Conservation (phyloP, 2,113 vertebrate species). For the Dunckerocampus dactyliophorus region DNA sequence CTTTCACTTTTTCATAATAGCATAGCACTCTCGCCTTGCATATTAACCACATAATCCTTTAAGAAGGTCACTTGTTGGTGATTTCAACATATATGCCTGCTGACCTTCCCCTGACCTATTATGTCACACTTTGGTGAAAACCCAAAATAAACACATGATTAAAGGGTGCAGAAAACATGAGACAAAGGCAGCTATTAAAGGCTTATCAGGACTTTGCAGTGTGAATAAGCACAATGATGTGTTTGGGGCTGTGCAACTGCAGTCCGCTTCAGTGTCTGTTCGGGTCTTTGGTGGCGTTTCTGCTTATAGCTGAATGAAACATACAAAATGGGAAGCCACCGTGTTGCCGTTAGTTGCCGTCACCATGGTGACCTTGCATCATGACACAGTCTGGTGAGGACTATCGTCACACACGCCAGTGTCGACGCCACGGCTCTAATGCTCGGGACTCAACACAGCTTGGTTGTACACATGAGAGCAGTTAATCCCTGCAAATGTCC, state of each 20-base stretch:
- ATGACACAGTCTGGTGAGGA: slow-evolving; percentile 11
- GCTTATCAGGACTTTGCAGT: slow-evolving; percentile 64
- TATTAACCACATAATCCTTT: neutral
- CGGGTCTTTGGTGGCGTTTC: slow-evolving; percentile 13
- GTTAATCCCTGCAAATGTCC: slow-evolving; percentile 53
- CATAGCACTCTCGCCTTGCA: neutral
- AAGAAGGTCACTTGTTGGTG: slow-evolving; percentile 7
- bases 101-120: slow-evolving; percentile 16
- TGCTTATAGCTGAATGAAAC: slow-evolving; percentile 23
- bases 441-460: slow-evolving; percentile 6
- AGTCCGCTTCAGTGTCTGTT: slow-evolving; percentile 22
- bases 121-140: slow-evolving; percentile 3
- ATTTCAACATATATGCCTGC: slow-evolving; percentile 15
- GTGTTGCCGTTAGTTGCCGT: slow-evolving; percentile 21
- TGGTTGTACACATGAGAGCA: slow-evolving; percentile 40
- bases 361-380: slow-evolving; percentile 28
- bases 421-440: neutral
- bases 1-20: neutral
- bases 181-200: slow-evolving; percentile 41
- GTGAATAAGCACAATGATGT: neutral
- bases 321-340: slow-evolving; percentile 15
- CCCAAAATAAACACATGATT: slow-evolving; percentile 18
- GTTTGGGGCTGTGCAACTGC: slow-evolving; percentile 25
- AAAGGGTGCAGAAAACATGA: slow-evolving; percentile 7
- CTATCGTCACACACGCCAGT: neutral